Conservation (phyloP, 2,888 invertebrate genomes). For the Sinodicranocentrus sp. region DNA sequence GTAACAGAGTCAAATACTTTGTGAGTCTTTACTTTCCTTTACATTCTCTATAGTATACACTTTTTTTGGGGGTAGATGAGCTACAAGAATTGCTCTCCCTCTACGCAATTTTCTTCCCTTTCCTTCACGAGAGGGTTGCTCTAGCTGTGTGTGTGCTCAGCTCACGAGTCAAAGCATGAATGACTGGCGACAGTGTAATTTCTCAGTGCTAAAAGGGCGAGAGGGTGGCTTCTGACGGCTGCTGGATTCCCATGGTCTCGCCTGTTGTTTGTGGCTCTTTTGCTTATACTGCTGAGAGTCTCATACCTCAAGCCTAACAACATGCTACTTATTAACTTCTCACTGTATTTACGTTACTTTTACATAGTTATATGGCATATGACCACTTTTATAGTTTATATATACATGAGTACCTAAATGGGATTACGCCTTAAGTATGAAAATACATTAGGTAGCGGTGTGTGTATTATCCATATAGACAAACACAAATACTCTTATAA, state of each 20-base stretch:
- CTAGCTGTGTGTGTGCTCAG: conserved; percentile 54
- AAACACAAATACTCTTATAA: neutral
- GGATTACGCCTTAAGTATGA: no score
- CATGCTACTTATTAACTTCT: conserved; percentile 19
- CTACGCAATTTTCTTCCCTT: no score
- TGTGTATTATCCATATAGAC: no score
- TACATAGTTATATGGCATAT: no score
- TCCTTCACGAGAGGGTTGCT: conserved; percentile 16
- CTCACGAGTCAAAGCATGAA: conserved; percentile 74
- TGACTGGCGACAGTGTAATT: conserved; percentile 75
- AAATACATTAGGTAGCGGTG: conserved; percentile 12
- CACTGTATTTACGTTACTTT: conserved; percentile 8
- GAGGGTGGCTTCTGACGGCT: conserved; percentile 61
- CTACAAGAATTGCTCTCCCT: no score
- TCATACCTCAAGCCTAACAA: conserved; percentile 12
- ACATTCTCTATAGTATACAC: neutral
- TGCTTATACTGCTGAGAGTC: neutral
- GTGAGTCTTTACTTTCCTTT: conserved; percentile 33
- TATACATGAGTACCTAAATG: no score
- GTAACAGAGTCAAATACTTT: conserved; percentile 35
- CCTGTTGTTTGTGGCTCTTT: conserved; percentile 43
- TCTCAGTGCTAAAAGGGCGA: conserved; percentile 75
- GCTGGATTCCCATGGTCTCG: conserved; percentile 64
- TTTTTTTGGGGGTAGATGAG: no score
- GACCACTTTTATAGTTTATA: no score